Conservation (phyloP, 2,113 vertebrate species). For the Thalassarche chlororhynchos region DNA sequence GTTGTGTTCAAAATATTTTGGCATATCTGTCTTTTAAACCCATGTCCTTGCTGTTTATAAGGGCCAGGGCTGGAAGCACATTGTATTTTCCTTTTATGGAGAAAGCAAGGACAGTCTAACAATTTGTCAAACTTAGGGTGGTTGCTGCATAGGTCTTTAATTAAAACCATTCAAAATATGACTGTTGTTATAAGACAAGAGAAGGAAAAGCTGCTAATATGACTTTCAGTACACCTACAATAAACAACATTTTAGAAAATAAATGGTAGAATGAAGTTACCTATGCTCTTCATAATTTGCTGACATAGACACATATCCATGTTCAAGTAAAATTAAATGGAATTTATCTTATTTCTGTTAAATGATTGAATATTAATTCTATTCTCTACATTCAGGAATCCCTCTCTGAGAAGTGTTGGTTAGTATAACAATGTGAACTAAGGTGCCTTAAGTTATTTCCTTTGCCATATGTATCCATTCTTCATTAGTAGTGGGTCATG, state of each 20-base stretch:
- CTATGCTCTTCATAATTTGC: background rate
- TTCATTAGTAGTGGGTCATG: background rate
- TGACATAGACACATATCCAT: background rate
- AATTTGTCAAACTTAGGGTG: background rate
- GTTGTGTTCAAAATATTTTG: background rate
- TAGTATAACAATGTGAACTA: background rate
- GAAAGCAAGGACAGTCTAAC: background rate
- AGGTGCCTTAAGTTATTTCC: background rate
- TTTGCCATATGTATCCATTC: background rate
- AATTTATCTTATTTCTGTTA: background rate
- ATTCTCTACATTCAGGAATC: background rate
- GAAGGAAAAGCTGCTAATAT: background rate
- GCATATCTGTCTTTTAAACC: background rate
- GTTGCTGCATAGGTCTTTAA: background rate
- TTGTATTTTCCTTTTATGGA: background rate
- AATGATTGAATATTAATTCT: background rate
- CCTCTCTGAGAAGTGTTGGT: background rate
- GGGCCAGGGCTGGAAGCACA: background rate
- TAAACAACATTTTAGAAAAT: background rate
- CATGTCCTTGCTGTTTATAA: background rate
- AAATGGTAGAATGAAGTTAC: background rate
- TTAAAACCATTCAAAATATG: background rate
- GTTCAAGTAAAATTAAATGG: background rate
- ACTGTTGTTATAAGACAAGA: background rate
- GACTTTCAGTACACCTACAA: background rate